Percentiles rank a stretch among this genome's conserved stretches.
Conservation (phyloP, 2,888 invertebrate genomes). For the Noctua comes region DNA sequence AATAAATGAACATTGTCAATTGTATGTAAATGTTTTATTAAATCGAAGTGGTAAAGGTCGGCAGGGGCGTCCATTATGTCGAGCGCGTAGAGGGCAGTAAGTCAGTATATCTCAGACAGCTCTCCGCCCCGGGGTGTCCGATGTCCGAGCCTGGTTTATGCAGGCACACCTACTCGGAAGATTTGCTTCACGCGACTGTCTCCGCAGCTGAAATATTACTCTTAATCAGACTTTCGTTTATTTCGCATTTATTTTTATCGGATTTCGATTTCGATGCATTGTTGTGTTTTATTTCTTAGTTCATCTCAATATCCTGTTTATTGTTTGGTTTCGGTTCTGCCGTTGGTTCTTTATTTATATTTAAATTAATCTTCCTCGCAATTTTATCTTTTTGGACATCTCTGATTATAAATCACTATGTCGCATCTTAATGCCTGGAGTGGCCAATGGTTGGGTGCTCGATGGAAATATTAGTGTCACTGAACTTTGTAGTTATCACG, state of each 20-base stretch:
- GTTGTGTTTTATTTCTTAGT: slow-evolving; percentile 57
- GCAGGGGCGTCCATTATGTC: slow-evolving; percentile 54
- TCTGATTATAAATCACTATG: slow-evolving; percentile 44
- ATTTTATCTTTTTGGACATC: slow-evolving; percentile 39
- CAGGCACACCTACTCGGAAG: slow-evolving; percentile 75
- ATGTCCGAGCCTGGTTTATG: slow-evolving; percentile 80
- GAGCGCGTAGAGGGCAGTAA: slow-evolving; percentile 66
- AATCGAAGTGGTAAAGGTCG: slow-evolving; percentile 63
- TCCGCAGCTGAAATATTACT: slow-evolving; percentile 77
- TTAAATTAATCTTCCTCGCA: slow-evolving; percentile 21
- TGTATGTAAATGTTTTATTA: slow-evolving; percentile 63
- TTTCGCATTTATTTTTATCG: slow-evolving; percentile 72
- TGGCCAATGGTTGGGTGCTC: slow-evolving; percentile 36
- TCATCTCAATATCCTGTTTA: slow-evolving; percentile 39
- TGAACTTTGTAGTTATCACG: slow-evolving; percentile 69
- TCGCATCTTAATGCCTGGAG: slow-evolving; percentile 38
- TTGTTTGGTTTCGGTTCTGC: slow-evolving; percentile 24
- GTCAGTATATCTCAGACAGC: slow-evolving; percentile 75
- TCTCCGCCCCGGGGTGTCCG: slow-evolving; percentile 80
- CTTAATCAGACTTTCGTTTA: slow-evolving; percentile 74
- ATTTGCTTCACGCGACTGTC: slow-evolving; percentile 78
- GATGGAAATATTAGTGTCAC: slow-evolving; percentile 54
- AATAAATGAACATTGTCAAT: slow-evolving; percentile 59
- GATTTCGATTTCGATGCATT: slow-evolving; percentile 68
- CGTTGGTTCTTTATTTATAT: slow-evolving; percentile 21